These are phyloP conservation scores for Larimichthys polyactis DNA, from an alignment of 2,113 vertebrate genomes.

Conservation along the genomic window DNA sequence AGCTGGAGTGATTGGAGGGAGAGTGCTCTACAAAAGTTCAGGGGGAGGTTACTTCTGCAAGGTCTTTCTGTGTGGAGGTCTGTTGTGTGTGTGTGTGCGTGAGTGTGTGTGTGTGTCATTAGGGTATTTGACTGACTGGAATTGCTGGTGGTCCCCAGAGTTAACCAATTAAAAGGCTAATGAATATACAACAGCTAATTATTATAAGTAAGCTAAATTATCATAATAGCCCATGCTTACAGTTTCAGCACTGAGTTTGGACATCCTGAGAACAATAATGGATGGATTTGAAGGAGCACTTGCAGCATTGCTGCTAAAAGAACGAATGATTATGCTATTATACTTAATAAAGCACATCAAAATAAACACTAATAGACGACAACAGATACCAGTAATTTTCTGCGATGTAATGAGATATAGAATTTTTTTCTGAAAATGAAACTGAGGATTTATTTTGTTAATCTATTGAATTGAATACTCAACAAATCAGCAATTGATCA, in stretches of 20 bases:
- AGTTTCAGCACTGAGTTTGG: conserved; percentile 64
- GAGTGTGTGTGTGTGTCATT: conserved; percentile 64
- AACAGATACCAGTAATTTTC: too few relatives aligned
- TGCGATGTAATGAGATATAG: not conserved
- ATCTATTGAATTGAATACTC: conserved; percentile 9
- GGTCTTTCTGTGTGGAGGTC: conserved; percentile 51
- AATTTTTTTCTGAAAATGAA: not conserved
- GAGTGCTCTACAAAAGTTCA: conserved; percentile 72
- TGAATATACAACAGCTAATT: conserved; percentile 86
- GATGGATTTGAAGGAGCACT: conserved; percentile 15
- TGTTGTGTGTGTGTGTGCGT: conserved; percentile 29
- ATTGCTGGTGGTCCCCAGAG: conserved; percentile 78
- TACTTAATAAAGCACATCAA: conserved; percentile 47
- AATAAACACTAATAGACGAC: conserved; percentile 26
- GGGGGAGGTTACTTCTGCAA: conserved; percentile 63
- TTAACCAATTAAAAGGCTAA: conserved; percentile 84
- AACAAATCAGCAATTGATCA: conserved; percentile 20
- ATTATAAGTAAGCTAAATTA: conserved; percentile 82
- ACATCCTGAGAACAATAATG: conserved; percentile 52
- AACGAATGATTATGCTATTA: conserved; percentile 39
- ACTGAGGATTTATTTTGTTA: not conserved
- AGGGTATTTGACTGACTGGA: conserved; percentile 77
- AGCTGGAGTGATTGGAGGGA: conserved; percentile 58
- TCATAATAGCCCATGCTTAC: conserved; percentile 75
- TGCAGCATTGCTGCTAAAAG: conserved; percentile 9